Conservation (phyloP, 2,888 invertebrate genomes). For the Drosophila birchii region DNA sequence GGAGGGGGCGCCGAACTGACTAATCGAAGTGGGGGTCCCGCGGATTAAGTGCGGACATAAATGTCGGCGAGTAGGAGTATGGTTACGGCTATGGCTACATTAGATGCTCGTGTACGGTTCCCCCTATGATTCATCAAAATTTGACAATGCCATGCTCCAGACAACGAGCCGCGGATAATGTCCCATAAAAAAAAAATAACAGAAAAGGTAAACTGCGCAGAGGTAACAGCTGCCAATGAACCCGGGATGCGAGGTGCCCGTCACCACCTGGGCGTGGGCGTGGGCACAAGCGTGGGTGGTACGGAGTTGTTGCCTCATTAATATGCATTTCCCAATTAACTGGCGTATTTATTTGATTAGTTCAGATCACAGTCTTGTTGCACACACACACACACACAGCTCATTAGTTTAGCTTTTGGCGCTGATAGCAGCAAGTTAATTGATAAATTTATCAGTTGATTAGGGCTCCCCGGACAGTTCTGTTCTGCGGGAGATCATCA, state of each 20-base stretch:
- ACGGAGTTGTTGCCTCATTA: conserved; percentile 31
- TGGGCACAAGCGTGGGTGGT: conserved; percentile 5
- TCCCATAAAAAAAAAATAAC: conserved; percentile 7
- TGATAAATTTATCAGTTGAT: conserved; percentile 70
- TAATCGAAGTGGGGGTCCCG: conserved; percentile 39
- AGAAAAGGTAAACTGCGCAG: conserved; percentile 14
- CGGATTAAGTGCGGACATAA: conserved; percentile 43
- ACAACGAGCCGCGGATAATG: conserved; percentile 32
- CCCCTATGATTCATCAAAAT: conserved; percentile 35
- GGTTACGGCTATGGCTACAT: conserved; percentile 11
- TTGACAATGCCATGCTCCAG: conserved; percentile 24
- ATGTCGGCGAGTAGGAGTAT: conserved; percentile 10
- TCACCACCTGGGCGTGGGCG: neutral
- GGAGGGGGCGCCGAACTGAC: conserved; percentile 15
- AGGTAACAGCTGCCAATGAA: conserved; percentile 42
- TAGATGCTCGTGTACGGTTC: conserved; percentile 16
- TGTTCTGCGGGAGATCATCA: conserved; percentile 20
- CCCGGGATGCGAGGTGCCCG: neutral
- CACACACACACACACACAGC: conserved; percentile 14
- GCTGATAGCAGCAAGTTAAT: conserved; percentile 62
- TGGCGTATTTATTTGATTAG: conserved; percentile 38
- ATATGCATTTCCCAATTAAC: conserved; percentile 48
- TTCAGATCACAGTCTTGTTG: conserved; percentile 44
- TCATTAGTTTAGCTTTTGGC: conserved; percentile 27
- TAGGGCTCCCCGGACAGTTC: conserved; percentile 32